A percentile compares a stretch with the other conserved stretches of the same genome.
phyloP scores from a whole-genome alignment of 2,113 vertebrate species.

The Xenopus tropicalis region DNA sequence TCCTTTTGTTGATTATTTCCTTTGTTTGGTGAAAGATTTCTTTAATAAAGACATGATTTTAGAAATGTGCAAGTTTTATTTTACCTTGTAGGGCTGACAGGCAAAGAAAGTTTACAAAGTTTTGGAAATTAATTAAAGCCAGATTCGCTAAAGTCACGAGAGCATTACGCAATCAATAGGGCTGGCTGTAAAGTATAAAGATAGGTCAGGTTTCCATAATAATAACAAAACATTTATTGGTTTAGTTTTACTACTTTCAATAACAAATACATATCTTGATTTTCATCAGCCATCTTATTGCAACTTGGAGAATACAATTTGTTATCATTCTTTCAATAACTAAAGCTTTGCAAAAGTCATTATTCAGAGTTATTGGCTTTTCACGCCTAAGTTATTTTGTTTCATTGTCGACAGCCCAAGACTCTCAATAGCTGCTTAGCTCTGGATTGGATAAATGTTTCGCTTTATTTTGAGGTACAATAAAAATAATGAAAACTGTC shows the following conservation, averaged over 20 bases:
- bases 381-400: constrained; percentile 23
- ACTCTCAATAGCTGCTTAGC: constrained; percentile 4
- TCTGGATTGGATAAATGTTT: neutral
- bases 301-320: constrained; percentile 14
- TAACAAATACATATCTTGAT: neutral
- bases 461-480: too few relatives aligned
- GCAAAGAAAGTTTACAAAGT: neutral
- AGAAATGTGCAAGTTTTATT: too few relatives aligned
- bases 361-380: constrained; percentile 30
- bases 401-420: constrained; percentile 11
- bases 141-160: neutral
- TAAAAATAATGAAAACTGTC: too few relatives aligned
- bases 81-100: too few relatives aligned
- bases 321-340: constrained; percentile 16
- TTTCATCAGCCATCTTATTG: constrained; percentile 24
- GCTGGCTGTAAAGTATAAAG: neutral
- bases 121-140: neutral
- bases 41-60: neutral
- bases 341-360: constrained; percentile 25
- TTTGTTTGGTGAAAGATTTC: too few relatives aligned
- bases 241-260: constrained; percentile 4
- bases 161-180: neutral
- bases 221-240: constrained; percentile 22
- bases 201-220: constrained; percentile 13
- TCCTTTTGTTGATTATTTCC: too few relatives aligned